Conservation (phyloP, 1,140 invertebrate species). For the Aphaenogaster floridana region DNA sequence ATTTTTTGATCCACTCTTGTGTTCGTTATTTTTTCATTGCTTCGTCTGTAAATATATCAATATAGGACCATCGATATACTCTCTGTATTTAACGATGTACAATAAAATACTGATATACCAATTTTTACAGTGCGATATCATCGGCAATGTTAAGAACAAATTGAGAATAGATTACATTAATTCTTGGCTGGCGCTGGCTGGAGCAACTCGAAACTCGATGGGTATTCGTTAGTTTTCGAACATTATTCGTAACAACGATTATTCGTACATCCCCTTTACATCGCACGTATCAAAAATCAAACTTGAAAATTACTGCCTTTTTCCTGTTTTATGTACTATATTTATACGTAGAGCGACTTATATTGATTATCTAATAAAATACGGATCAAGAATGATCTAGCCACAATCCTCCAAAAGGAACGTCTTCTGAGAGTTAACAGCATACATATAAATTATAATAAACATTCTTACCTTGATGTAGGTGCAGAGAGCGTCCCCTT, state of each 20-base stretch:
- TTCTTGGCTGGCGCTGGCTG: no score
- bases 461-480: conserved; percentile 94
- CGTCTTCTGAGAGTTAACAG: not conserved
- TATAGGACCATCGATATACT: conserved; percentile 20
- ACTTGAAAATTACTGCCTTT: no score
- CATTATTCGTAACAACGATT: no score
- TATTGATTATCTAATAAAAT: no score
- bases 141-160: conserved; percentile 33
- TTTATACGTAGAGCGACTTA: no score
- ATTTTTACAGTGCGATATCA: not conserved
- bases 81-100: conserved; percentile 62
- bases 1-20: conserved; percentile 27
- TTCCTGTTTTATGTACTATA: no score
- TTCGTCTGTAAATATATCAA: conserved; percentile 70
- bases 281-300: no score
- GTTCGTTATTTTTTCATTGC: conserved; percentile 50
- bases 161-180: not conserved
- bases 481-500: conserved; percentile 98
- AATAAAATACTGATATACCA: conserved; percentile 40
- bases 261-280: no score
- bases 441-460: not conserved
- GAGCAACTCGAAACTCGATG: no score
- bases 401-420: no score
- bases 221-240: no score
- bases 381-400: no score